Conservation (phyloP, 2,113 vertebrate genomes). For the Casuarius casuarius region DNA sequence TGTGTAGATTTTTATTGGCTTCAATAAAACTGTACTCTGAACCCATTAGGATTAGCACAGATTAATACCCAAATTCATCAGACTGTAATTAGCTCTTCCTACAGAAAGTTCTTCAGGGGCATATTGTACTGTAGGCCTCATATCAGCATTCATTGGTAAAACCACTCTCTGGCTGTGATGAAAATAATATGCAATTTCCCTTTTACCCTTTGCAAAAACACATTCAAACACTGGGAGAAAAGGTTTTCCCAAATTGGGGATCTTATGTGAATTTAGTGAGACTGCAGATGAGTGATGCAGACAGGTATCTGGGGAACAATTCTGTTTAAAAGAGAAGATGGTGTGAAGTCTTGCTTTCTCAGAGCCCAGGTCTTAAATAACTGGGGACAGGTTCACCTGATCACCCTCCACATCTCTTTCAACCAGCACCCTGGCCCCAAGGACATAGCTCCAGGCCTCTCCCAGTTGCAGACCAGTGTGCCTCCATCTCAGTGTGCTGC, state of each 20-base stretch:
- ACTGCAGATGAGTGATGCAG: background rate
- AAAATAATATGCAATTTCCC: background rate
- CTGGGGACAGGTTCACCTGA: background rate
- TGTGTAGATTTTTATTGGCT: background rate
- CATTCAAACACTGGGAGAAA: background rate
- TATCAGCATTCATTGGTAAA: background rate
- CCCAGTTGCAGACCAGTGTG: background rate
- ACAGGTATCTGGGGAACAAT: no score
- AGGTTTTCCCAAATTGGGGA: background rate
- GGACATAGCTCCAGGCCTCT: no score
- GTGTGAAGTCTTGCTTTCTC: background rate
- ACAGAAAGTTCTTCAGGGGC: background rate
- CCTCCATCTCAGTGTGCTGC: background rate
- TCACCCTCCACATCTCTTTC: background rate
- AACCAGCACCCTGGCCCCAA: background rate
- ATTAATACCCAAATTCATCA: background rate
- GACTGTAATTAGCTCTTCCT: background rate
- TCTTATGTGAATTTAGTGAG: background rate
- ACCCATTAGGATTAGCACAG: background rate
- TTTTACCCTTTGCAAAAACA: background rate
- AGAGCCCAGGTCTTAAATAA: background rate
- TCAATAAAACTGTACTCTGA: background rate
- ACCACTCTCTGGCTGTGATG: background rate
- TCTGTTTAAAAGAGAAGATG: background rate
- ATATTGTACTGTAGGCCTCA: accelerated